Evolutionary conservation across 2,888 invertebrate genomes (phyloP), one percentile per base, ranked within the genome.

Genomic region (Belgica antarctica): DNA sequence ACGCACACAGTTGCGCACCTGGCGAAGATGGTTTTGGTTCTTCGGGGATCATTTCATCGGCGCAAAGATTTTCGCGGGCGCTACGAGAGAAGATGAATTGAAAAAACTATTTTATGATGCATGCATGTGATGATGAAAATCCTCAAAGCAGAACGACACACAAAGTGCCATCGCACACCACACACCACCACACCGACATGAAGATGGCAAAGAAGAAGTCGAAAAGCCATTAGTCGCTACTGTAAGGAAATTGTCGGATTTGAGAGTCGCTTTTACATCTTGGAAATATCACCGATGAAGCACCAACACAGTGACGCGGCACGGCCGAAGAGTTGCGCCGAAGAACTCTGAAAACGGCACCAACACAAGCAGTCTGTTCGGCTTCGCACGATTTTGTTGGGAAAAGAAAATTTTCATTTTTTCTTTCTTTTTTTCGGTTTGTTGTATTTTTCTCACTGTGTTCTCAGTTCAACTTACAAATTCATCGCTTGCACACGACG

Each of bases 201-300:
- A 12, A 12, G 4, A 46, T 46, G 7, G 4, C 15, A 46, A 59
- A 59, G 27, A 59, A 59, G 22, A 59, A 59, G 27, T 27, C 59
- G n/a, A 25, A 59, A 59, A 59, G n/a, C 25, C n/a, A 59, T 59
- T 59, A 47, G 65, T 65, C 47, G 47, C 65, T 65, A 65, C 47
- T 65, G 68, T 68, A 68, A 68, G 68, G 68, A 68, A 68, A 68
- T 68, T 57, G 52, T 68, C 57, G 57, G 52, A 27, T 65, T 65
- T 27, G 10, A 27, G 25, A 27, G 25, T 12, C 22, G 25, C 27
- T 59, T 25, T 15, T 52, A 31, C 34, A 31, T 31, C 34, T 31
- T 12, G 12, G 34, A 31, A 31, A 31, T 31, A 31, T 15, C 8
- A 12, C 15, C n/a, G n/a, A 46, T 46, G 17, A 12, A 46, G 24